Evolutionary conservation across 1,140 invertebrate species (phyloP), one percentile per base, ranked within the genome.

Genomic region (Platyura marginata): DNA sequence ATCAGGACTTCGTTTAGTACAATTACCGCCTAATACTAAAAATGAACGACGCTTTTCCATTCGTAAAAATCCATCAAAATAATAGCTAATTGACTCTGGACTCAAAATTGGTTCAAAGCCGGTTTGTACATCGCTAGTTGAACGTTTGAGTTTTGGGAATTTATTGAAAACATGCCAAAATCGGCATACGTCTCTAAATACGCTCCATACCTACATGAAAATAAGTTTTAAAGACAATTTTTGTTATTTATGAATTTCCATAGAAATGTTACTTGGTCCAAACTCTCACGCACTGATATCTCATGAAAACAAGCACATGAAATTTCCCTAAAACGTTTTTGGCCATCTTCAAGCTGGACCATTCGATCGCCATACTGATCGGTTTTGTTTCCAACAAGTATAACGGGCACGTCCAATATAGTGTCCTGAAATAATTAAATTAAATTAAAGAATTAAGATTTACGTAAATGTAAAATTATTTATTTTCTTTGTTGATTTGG

Each of bases 271-370:
- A 79, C 77, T 67, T 81, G 78, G 29, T 84, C 79, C 35, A 81
- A 74, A 48, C 76, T 82, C 52, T 88, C 84, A 41, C 81, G 64
- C 1, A 84, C 81, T 2, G 83, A 87, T 39, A 87, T 80, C 59
- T 88, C 83, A 52, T 82, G 79, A 52, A 86, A 87, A 48, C 75
- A 78, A 11, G 80, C 75, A 53, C 82, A 86, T 23, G 81, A 80
- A 42, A 87, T 81, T 63, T 76, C 79, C 54, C 75, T 72, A 46
- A 76, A 80, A 15, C 81, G 63, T 19, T 73, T 63, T 47, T 79
- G 74, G 0, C 79, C 78, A 46, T 86, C 82, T 40, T 75, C 72
- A 0, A 68, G 62, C 9, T 64, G 66, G 0, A 89, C 78, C 75
- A 87, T 84, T 20, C 84, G 67, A 51, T 87, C 82, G 3, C 74